These are phyloP conservation scores for Boloria selene DNA, from an alignment of 2,888 invertebrate species.

Conservation along the genomic window DNA sequence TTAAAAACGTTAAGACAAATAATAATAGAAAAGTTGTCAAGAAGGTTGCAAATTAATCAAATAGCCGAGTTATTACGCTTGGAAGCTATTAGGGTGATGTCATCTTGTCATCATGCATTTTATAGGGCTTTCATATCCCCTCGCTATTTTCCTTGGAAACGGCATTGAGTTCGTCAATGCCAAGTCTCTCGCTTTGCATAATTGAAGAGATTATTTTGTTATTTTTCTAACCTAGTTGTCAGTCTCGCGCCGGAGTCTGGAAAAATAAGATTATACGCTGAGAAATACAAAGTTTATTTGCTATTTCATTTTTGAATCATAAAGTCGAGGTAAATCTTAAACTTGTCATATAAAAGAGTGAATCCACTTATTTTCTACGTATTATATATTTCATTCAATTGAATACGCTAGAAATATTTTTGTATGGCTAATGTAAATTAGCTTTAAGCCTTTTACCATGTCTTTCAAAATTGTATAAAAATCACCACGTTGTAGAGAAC, in stretches of 20 bases:
- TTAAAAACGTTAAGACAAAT: conserved; percentile 1
- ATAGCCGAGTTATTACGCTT: conserved; percentile 20
- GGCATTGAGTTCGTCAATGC: conserved; percentile 19
- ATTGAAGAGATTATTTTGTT: conserved; percentile 12
- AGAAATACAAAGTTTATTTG: too few relatives aligned
- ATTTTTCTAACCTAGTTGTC: not conserved
- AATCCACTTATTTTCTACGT: too few relatives aligned
- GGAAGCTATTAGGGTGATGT: conserved; percentile 31
- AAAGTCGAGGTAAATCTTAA: too few relatives aligned
- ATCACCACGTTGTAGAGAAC: too few relatives aligned
- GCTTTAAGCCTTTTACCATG: too few relatives aligned
- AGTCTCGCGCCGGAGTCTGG: not conserved
- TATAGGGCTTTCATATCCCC: conserved; percentile 19
- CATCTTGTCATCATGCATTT: conserved; percentile 31
- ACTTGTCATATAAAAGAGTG: too few relatives aligned
- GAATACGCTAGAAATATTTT: too few relatives aligned
- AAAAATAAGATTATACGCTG: too few relatives aligned
- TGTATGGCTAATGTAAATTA: too few relatives aligned
- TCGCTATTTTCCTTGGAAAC: conserved; percentile 8
- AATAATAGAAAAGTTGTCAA: conserved; percentile 4
- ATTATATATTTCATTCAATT: too few relatives aligned
- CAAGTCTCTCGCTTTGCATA: conserved; percentile 10
- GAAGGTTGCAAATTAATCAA: conserved; percentile 27
- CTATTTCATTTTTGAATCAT: too few relatives aligned
- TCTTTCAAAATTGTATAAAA: too few relatives aligned